Evolutionary conservation across 1,140 invertebrate genomes (phyloP).

Genomic region (Neodiprion lecontei): DNA sequence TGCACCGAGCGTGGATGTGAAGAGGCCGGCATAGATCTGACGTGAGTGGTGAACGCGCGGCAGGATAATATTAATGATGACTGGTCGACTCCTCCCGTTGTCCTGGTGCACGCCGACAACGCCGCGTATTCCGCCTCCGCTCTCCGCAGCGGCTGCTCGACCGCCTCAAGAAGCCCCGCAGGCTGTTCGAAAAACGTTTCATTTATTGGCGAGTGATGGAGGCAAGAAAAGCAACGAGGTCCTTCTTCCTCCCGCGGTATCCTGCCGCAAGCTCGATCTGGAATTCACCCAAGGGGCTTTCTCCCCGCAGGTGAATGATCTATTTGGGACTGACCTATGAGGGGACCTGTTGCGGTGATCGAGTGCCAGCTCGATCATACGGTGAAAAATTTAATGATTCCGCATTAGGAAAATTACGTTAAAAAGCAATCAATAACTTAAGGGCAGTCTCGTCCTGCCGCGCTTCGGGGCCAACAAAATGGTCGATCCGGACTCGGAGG

Average conservation of each 20-base stretch:
- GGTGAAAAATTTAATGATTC: not conserved
- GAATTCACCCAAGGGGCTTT: too few relatives aligned
- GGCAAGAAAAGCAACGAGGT: too few relatives aligned
- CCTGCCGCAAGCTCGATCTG: too few relatives aligned
- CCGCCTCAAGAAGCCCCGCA: constrained; percentile 35
- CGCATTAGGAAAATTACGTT: not conserved
- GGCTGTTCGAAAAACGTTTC: too few relatives aligned
- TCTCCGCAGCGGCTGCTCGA: constrained; percentile 33
- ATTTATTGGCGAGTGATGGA: too few relatives aligned
- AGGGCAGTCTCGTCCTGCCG: not conserved
- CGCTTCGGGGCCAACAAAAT: constrained; percentile 11
- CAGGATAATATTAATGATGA: constrained; percentile 54
- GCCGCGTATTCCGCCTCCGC: constrained; percentile 34
- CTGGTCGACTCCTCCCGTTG: constrained; percentile 30
- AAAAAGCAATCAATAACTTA: not conserved
- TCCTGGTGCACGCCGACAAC: constrained; percentile 30
- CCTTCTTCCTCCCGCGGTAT: too few relatives aligned
- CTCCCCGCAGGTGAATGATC: too few relatives aligned
- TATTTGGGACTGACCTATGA: too few relatives aligned
- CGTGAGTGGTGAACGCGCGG: constrained; percentile 43
- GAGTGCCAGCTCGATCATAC: not conserved
- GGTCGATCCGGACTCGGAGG: not conserved
- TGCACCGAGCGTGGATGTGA: constrained; percentile 37
- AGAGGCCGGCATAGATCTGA: constrained; percentile 55
- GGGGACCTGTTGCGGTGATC: not conserved